phyloP scores from a whole-genome alignment of 2,888 invertebrate genomes.

The Eurois occulta region DNA sequence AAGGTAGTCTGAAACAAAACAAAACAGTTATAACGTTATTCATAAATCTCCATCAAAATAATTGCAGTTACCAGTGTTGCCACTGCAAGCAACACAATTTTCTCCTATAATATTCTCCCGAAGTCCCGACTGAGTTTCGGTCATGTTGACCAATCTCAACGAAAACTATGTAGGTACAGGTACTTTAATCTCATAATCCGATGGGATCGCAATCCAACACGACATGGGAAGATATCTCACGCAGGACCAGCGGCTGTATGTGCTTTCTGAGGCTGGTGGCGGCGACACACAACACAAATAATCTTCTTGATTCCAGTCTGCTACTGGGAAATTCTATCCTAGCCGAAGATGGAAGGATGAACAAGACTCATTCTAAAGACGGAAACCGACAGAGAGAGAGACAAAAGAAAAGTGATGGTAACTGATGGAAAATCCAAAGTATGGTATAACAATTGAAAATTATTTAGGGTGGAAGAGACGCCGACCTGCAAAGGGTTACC shows the following conservation, averaged over 20 bases:
- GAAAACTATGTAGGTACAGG: background rate
- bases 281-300: background rate
- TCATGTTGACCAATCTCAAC: background rate
- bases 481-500: too few relatives aligned
- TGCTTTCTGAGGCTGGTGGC: background rate
- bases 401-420: background rate
- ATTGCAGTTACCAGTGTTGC: background rate
- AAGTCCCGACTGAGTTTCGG: background rate
- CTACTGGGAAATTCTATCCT: background rate
- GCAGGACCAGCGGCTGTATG: background rate
- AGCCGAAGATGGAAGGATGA: background rate
- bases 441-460: too few relatives aligned
- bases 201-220: background rate
- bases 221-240: background rate
- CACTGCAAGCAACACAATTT: background rate
- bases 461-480: too few relatives aligned
- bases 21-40: background rate
- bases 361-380: background rate
- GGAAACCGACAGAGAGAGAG: background rate
- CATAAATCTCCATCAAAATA: background rate
- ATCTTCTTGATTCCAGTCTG: background rate
- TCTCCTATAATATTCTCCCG: background rate
- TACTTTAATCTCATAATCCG: background rate
- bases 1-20: slow-evolving; percentile 18
- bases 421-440: too few relatives aligned